Evolutionary conservation across 2,888 invertebrate species (phyloP), one percentile per base, ranked within the genome.

Genomic region (Horisme vitalbata): DNA sequence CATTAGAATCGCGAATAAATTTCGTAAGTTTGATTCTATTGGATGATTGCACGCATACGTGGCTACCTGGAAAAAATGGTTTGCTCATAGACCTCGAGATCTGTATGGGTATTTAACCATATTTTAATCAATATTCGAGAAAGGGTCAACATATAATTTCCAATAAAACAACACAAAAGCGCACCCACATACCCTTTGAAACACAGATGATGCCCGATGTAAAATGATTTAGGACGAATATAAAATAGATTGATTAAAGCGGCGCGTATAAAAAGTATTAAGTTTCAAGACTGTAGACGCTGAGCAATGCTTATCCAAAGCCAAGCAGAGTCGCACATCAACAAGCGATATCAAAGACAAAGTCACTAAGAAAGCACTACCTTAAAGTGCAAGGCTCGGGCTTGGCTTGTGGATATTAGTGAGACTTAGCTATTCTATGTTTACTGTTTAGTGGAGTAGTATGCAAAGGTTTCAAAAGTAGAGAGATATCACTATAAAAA

Each of bases 291-390:
- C 38, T 33, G 11, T 57, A 49, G 61, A 59, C 61, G 62, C 57
- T 59, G 61, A 14, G 23, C 53, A 1, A 49, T 59, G 56, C 51
- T 54, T 55, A 58, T 52, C 52, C 55, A 24, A 63, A 71, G 70
- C 73, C 75, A 65, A 71, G 65, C 72, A 51, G 73, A 67, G 72
- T 74, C 49, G 65, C 65, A 61, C 60, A 49, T 39, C 30, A 36
- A 15, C 13, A 24, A 41, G 6, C 13, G 2, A 14, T n/a, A 27
- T 13, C 8, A 9, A 43, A 43, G 32, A 33, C 7, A 7, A 31
- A 24, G n/a, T 10, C 13, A 4, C 9, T 5, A 30, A 57, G 59
- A 39, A 49, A 43, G 49, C 52, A 41, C 18, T 37, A 54, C 31
- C 54, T 49, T 44, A 45, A 52, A 57, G 70, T 65, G 68, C 66